phyloP scores from a whole-genome alignment of 2,113 vertebrate genomes.

The Mormyrus lacerda region DNA sequence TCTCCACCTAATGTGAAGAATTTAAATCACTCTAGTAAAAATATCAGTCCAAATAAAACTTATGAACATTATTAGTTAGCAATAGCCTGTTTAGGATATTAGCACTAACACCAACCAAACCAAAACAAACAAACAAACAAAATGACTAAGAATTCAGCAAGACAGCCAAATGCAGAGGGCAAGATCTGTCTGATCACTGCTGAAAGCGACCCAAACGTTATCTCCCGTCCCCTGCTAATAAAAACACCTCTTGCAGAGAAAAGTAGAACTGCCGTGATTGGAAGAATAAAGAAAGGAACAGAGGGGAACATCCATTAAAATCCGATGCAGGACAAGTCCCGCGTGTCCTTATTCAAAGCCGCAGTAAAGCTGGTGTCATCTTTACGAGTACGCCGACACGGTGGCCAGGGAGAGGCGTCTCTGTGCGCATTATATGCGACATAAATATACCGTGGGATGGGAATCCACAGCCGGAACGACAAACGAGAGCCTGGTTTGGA shows the following conservation, averaged over 20 bases:
- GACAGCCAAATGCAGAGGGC: neutral
- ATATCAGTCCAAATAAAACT: neutral
- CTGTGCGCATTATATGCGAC: neutral
- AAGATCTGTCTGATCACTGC: neutral
- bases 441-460: neutral
- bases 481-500: neutral
- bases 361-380: conserved; percentile 4
- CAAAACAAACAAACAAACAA: neutral
- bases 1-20: neutral
- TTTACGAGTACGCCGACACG: conserved; percentile 2
- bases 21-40: neutral
- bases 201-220: neutral
- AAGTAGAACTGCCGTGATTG: neutral
- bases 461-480: neutral
- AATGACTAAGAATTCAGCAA: neutral
- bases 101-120: neutral
- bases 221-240: neutral
- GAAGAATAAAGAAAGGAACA: neutral
- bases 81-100: neutral
- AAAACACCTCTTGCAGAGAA: neutral
- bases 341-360: conserved; percentile 1
- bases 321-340: neutral
- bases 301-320: conserved; percentile 7
- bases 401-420: neutral
- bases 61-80: neutral